Base-by-base conservation (phyloP, 1,140 invertebrate genomes). In the Whitmania pigra region DNA sequence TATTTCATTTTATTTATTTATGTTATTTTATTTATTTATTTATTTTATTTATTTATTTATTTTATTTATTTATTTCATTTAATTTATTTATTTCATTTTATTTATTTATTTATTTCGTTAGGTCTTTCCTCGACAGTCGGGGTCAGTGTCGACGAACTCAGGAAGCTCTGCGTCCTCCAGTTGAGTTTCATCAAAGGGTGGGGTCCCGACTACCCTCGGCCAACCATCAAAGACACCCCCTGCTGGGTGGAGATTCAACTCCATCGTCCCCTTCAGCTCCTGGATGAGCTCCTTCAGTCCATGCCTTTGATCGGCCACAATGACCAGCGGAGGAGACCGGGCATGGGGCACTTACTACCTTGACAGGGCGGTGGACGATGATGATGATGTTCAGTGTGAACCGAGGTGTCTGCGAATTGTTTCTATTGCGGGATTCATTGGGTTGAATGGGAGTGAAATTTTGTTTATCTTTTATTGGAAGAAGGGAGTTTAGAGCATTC, bases 131-230 rank as follows among this genome's bases (percentile, higher is more conserved):
- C 88, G 67, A 88, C 93, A n/a, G 93, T 94, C 49, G 94, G 94
- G n/a, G 96, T 98, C 75, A 94, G 95, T 11, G 96, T 99, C 2
- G 96, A 99, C 82, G 95, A 99, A 85, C 85, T 99, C 63, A 85
- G 96, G 72, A 86, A 94, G 71, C 86, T 98, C 36, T 98, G 95
- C 80, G 95, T 98, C 79, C 85, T 98, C 75, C 87, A 94, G 63
- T 84, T 99, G 67, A 97, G 93, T 82, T 99, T 99, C 82, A 96
- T 99, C 0, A 99, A 98, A 84, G 95, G 95, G 71, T 97, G 95
- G 95, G 95, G 95, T 73, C 94, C 93, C 20, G 94, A 97, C 84
- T 98, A 97, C 84, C 93, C 92, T 2, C 85, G 94, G 73, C 89
- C 91, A 79, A 94, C 90, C 72, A 98, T 98, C 78, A 97, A 97